Evolutionary conservation across 1,140 invertebrate species (phyloP).

Genomic region (Parapsyche elsis): DNA sequence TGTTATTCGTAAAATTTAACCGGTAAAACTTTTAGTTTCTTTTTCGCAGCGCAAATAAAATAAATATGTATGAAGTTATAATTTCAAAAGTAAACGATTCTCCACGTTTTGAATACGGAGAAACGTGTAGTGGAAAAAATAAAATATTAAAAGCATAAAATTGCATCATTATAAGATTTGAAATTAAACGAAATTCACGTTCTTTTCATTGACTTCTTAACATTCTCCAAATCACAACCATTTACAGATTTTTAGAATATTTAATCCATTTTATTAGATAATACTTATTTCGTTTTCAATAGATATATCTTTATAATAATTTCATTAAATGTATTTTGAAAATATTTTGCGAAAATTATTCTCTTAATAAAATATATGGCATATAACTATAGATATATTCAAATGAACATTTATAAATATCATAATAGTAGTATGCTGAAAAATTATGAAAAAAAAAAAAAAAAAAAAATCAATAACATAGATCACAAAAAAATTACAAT

Average conservation of each 20-base stretch:
- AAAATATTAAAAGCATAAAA: not conserved
- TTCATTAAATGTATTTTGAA: not conserved
- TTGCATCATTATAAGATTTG: not conserved
- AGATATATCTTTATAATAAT: not conserved
- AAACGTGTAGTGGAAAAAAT: too few relatives aligned
- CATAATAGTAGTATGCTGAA: conserved; percentile 31
- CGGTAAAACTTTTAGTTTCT: too few relatives aligned
- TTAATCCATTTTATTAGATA: conserved; percentile 14
- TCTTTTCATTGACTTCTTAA: not conserved
- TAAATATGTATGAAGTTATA: too few relatives aligned
- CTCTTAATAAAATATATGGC: conserved; percentile 27
- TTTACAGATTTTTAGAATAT: conserved; percentile 24
- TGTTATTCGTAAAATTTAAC: too few relatives aligned
- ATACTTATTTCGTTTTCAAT: not conserved
- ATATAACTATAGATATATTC: conserved; percentile 13
- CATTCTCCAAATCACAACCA: conserved; percentile 19
- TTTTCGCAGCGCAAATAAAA: too few relatives aligned
- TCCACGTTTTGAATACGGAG: too few relatives aligned
- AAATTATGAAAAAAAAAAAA: conserved; percentile 25
- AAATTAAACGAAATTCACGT: not conserved
- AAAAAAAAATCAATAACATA: conserved; percentile 30
- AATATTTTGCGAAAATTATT: conserved; percentile 1
- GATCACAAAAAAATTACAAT: conserved; percentile 28
- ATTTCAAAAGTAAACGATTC: too few relatives aligned
- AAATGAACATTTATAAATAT: conserved; percentile 32